Evolutionary conservation across 1,140 invertebrate genomes (phyloP), one percentile per base, ranked within the genome.

Genomic region (Hirudo medicinalis): DNA sequence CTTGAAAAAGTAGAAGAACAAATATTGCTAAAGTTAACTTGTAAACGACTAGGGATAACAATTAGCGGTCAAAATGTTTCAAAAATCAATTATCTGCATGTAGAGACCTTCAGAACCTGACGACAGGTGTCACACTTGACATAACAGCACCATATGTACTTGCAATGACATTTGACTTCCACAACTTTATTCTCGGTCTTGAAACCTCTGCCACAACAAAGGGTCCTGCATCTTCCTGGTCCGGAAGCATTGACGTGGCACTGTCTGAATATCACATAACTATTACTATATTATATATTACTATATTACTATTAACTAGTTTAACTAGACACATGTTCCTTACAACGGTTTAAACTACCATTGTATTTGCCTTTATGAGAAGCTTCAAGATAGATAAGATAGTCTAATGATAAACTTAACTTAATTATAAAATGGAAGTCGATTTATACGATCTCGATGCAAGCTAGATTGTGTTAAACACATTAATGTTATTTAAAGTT

Each of bases 191-290:
- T 86, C n/a, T 91, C 85, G 67, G 90, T 87, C 77, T 90, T 91
- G 83, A 94, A 91, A 0, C 91, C 91, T 75, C 92, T 83, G 0
- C 91, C 92, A 82, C 93, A 95, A 82, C 93, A 95, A 27, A 95
- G 85, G 0, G 89, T 87, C 40, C 87, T 86, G 83, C 92, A 95
- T 29, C 89, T 88, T 75, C 91, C 89, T 19, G 22, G 57, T 19
- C 29, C 29, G 8, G 22, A 25, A 25, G 57, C 22, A 22, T 63
- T 32, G 22, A 63, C 22, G 20, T 63, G 57, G 57, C 57, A 63
- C 29, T 63, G 22, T 63, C 57, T 63, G 57, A 63, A 63, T 17
- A 49, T 49, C 43, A 49, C 4, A 49, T 49, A 49, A 49, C 11
- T 49, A 49, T 15, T 49, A 49, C 11, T 49, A 49, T 49, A 9